These are phyloP conservation scores for Melierax canorus DNA, from an alignment of 2,113 vertebrate species.

Conservation along the genomic window DNA sequence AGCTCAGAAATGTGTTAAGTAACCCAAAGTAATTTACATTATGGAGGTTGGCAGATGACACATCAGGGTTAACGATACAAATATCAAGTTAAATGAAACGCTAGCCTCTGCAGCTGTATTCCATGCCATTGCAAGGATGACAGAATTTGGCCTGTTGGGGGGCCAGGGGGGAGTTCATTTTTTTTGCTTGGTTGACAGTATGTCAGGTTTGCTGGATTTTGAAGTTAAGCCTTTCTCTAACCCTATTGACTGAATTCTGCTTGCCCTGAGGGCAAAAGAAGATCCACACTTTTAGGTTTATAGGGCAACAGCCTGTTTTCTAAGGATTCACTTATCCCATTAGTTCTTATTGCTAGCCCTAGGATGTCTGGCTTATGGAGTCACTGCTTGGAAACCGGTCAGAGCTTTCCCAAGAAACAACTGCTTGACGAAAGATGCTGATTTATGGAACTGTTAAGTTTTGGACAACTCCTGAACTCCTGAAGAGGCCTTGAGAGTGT, in stretches of 20 bases:
- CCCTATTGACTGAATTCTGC: background rate
- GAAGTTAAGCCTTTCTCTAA: background rate
- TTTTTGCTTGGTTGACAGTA: background rate
- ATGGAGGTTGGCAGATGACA: background rate
- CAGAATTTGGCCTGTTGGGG: background rate
- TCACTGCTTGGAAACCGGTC: slow-evolving; percentile 9
- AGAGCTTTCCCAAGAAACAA: background rate
- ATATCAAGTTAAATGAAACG: background rate
- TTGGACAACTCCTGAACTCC: background rate
- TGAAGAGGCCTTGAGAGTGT: background rate
- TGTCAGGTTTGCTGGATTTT: background rate
- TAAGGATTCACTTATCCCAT: background rate
- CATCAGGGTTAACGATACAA: background rate
- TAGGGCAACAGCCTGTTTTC: background rate
- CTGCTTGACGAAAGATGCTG: background rate
- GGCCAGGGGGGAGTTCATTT: background rate
- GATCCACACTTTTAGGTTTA: background rate
- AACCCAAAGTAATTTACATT: background rate
- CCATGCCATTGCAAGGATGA: background rate
- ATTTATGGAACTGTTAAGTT: background rate
- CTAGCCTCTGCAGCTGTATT: background rate
- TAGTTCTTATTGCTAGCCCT: background rate
- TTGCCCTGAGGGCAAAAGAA: background rate
- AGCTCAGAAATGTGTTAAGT: background rate
- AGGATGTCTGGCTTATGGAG: background rate